These are phyloP conservation scores for Gila orcuttii DNA, from an alignment of 2,113 vertebrate species.

Conservation along the genomic window DNA sequence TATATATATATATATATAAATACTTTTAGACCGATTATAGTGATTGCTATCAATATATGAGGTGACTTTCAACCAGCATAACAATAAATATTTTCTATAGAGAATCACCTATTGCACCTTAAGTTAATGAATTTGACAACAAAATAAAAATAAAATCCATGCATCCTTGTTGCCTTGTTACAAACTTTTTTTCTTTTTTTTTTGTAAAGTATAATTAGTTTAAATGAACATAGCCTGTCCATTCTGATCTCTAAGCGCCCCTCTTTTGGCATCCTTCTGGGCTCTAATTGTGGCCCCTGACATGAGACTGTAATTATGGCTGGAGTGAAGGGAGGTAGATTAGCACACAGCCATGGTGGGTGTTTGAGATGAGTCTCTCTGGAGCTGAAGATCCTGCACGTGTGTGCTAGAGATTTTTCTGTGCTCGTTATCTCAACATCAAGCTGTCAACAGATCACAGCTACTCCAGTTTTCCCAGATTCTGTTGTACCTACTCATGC, in stretches of 20 bases:
- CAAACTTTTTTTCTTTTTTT: neutral
- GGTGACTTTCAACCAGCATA: too few relatives aligned
- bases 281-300: conserved; percentile 48
- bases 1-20: too few relatives aligned
- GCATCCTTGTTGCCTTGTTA: neutral
- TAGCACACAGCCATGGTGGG: conserved; percentile 37
- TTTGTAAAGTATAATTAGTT: conserved; percentile 7
- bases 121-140: neutral
- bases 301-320: conserved; percentile 48
- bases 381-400: neutral
- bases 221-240: conserved; percentile 42
- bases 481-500: conserved; percentile 11
- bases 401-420: conserved; percentile 30
- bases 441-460: conserved; percentile 49
- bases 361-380: conserved; percentile 37
- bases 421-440: conserved; percentile 56
- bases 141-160: too few relatives aligned
- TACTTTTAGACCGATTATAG: too few relatives aligned
- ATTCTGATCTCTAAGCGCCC: conserved; percentile 29
- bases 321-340: conserved; percentile 33
- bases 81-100: too few relatives aligned
- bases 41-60: too few relatives aligned
- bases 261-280: conserved; percentile 17
- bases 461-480: conserved; percentile 28
- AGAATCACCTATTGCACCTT: too few relatives aligned